Conservation (phyloP, 1,140 invertebrate species). For the Hydropsyche tenuis region DNA sequence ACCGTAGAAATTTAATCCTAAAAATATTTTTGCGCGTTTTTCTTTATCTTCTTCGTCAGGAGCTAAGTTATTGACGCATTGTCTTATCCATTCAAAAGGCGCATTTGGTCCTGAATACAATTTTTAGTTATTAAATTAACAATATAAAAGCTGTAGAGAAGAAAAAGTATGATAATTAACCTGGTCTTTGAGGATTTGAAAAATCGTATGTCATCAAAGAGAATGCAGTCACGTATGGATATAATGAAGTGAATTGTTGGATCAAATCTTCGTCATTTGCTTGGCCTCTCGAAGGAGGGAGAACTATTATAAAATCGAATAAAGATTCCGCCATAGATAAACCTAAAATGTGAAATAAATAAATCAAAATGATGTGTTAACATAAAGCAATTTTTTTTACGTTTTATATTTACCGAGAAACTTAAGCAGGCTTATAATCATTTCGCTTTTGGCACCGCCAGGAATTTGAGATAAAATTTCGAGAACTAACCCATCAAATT, state of each 20-base stretch:
- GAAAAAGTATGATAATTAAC: constrained; percentile 55
- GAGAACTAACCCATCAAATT: constrained; percentile 86
- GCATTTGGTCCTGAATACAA: constrained; percentile 76
- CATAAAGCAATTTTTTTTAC: constrained; percentile 24
- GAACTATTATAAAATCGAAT: constrained; percentile 78
- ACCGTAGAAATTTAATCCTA: constrained; percentile 95
- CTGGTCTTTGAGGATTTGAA: constrained; percentile 81
- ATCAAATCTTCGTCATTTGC: constrained; percentile 74
- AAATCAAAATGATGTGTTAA: background rate
- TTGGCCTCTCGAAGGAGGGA: constrained; percentile 80
- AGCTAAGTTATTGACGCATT: constrained; percentile 77
- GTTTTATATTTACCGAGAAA: constrained; percentile 63
- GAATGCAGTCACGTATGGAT: constrained; percentile 80
- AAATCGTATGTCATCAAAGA: constrained; percentile 97
- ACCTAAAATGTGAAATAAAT: constrained; percentile 51
- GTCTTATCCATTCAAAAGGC: constrained; percentile 81
- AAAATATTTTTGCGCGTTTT: constrained; percentile 78
- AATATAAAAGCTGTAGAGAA: too few species aligned
- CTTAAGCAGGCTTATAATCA: constrained; percentile 69
- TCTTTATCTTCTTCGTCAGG: constrained; percentile 65
- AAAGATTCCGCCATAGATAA: constrained; percentile 58
- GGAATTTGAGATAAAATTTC: constrained; percentile 89
- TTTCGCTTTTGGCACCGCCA: constrained; percentile 68
- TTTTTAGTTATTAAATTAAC: background rate
- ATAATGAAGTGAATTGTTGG: constrained; percentile 79